Evolutionary conservation across 2,113 vertebrate genomes (phyloP), one percentile per base, ranked within the genome.

Genomic region (Microcebus murinus): DNA sequence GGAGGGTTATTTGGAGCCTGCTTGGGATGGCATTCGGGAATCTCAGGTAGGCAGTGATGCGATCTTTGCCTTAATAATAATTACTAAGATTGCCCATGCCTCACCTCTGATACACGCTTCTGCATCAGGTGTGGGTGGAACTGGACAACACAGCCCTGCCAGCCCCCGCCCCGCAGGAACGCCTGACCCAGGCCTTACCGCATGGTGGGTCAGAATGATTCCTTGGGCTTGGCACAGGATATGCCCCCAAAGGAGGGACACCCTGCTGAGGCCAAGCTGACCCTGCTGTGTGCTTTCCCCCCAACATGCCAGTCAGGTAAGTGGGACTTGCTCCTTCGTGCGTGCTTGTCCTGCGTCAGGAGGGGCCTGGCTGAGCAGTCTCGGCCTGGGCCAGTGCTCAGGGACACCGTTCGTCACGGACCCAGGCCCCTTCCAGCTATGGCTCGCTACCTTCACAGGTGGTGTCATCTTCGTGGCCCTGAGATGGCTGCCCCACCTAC

Each of bases 161-260:
- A 1, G 2, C 6, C 55, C 18, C 17, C 20, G 0, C 5, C 39
- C 8, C 0, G 25, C 14, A 9, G 29, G 14, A 50, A 27, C 55
- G 14, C 12, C 18, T 39, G 12, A 17, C 11, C 18, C 14, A 5
- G 48, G 77, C 15, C 68, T 68, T 31, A 70, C 29, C 11, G 4
- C 8, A 21, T 21, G 27, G 68, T 8, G 23, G 45, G 12, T n/a
- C 11, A 21, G 48, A 15, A 23, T 11, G 6, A 20, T 39, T 34
- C 14, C 11, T 11, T 45, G 70, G 55, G 3, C 36, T 25, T 6
- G 50, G 29, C 1, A 63, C 14, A 45, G 15, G 42, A 9, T 36
- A 18, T 55, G 63, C 82, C 61, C n/a, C 39, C 70, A 29, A 39
- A 9, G n/a, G 18, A 27, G 17, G 21, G 17, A 77, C 7, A 1